Conservation (phyloP, 2,113 vertebrate species). For the Centropus unirufus region DNA sequence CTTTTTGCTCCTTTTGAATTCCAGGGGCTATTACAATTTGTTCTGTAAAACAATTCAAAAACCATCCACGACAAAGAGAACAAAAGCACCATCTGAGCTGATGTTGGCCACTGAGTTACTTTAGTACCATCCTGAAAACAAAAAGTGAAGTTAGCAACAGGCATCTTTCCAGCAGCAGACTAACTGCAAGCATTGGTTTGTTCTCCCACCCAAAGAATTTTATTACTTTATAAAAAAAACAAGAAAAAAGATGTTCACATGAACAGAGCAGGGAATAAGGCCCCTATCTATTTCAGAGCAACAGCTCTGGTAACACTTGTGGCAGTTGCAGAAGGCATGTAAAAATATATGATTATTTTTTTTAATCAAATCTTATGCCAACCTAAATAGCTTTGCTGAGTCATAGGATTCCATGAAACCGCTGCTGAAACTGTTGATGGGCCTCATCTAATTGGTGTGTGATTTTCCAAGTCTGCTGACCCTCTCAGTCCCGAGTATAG, state of each 20-base stretch:
- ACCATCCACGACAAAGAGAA: not conserved
- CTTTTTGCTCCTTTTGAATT: not conserved
- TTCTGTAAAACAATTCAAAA: not conserved
- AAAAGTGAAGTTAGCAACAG: not conserved
- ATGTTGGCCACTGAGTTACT: not conserved
- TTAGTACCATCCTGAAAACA: not conserved
- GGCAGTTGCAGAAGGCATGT: not conserved
- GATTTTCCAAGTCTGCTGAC: not conserved
- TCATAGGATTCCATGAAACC: slow-evolving; percentile 20
- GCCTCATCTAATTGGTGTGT: slow-evolving; percentile 5
- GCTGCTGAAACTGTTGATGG: slow-evolving; percentile 31
- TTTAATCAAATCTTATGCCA: not conserved
- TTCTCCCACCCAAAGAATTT: not conserved
- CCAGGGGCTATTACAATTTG: not conserved
- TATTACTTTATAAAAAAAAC: not conserved
- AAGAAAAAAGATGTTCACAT: not conserved
- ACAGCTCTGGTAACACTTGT: not conserved
- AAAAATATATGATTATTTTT: not conserved
- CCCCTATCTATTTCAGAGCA: not conserved
- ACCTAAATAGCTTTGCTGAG: not conserved
- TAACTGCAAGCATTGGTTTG: not conserved
- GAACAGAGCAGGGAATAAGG: not conserved
- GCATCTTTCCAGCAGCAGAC: not conserved
- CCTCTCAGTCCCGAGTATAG: not conserved
- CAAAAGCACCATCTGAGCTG: not conserved